Conservation (phyloP, 2,113 vertebrate genomes). For the Eolophus roseicapilla region DNA sequence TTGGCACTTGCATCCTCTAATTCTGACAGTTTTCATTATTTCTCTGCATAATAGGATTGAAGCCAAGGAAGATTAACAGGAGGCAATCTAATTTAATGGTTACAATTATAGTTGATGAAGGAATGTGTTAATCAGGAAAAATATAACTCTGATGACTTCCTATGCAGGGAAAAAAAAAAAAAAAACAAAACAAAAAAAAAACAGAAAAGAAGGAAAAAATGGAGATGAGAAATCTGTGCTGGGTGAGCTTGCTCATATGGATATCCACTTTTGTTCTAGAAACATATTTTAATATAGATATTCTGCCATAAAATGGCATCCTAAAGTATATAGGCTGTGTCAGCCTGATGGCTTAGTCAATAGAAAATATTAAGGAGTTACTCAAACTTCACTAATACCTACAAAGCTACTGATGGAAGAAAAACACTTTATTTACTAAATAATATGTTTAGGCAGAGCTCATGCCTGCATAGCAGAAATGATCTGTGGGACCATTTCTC, state of each 20-base stretch:
- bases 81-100: slow-evolving; percentile 71
- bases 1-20: slow-evolving; percentile 50
- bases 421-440: not conserved
- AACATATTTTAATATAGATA: not conserved
- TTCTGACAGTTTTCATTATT: slow-evolving; percentile 67
- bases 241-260: not conserved
- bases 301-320: not conserved
- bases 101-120: slow-evolving; percentile 74
- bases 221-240: slow-evolving; percentile 19
- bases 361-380: not conserved
- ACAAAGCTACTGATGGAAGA: not conserved
- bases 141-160: slow-evolving; percentile 52
- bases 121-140: slow-evolving; percentile 69
- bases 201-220: not conserved
- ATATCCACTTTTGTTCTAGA: not conserved
- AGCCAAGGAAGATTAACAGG: slow-evolving; percentile 65
- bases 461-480: not conserved
- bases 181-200: no score
- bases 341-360: not conserved
- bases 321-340: not conserved
- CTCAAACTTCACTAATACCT: not conserved
- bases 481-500: not conserved
- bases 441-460: not conserved
- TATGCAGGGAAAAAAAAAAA: not conserved
- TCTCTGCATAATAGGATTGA: slow-evolving; percentile 44